Percentiles rank a stretch among this genome's conserved stretches.
phyloP scores from a whole-genome alignment of 2,113 vertebrate species.

The rabbit (Oryctolagus cuniculus) region DNA sequence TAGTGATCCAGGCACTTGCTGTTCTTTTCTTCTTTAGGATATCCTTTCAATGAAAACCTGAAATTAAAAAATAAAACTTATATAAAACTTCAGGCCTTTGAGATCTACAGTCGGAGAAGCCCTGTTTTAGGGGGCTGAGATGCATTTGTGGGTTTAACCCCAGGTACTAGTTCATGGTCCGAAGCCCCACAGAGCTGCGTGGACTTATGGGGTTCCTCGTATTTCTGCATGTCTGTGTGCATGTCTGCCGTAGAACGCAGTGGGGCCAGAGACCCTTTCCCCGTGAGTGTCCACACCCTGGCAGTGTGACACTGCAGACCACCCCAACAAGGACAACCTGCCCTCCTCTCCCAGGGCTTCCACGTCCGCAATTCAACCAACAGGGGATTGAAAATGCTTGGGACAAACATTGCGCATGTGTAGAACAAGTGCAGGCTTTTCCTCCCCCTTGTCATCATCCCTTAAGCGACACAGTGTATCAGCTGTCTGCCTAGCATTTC shows the following conservation, averaged over 20 bases:
- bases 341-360: too few relatives aligned
- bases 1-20: neutral
- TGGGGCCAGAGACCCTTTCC: neutral
- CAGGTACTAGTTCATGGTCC: neutral
- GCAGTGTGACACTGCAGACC: too few relatives aligned
- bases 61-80: neutral
- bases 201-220: accelerated
- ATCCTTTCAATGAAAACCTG: neutral
- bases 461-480: too few relatives aligned
- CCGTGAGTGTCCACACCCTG: accelerated
- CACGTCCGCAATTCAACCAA: too few relatives aligned
- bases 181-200: accelerated
- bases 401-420: too few relatives aligned
- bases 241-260: neutral
- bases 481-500: too few relatives aligned
- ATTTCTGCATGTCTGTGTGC: accelerated
- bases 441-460: too few relatives aligned
- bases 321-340: neutral
- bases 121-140: neutral
- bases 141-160: neutral
- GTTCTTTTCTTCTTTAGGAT: neutral
- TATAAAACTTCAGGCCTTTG: neutral
- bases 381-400: too few relatives aligned
- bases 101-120: neutral
- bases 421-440: too few relatives aligned